Evolutionary conservation across 2,888 invertebrate genomes (phyloP).

Genomic region (Rotaria sp.): DNA sequence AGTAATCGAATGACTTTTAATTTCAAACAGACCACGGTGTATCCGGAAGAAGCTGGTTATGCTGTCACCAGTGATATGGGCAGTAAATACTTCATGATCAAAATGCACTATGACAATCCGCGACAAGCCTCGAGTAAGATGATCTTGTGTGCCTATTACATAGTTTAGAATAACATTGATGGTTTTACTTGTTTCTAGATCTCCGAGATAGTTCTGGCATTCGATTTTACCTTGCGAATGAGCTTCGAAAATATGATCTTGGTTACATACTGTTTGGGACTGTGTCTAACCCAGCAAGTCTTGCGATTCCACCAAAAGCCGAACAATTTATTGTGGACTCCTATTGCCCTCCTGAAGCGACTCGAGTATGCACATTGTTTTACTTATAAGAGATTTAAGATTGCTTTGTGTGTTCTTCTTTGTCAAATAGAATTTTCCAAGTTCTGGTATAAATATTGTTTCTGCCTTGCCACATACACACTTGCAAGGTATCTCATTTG

Average conservation of each 20-base stretch:
- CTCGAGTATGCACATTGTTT: not conserved
- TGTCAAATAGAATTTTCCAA: not conserved
- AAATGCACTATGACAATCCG: constrained; percentile 39
- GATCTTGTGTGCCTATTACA: too few relatives aligned
- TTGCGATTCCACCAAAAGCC: constrained; percentile 33
- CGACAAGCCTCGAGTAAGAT: not conserved
- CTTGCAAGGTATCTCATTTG: not conserved
- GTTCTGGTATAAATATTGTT: not conserved
- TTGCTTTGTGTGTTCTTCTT: not conserved
- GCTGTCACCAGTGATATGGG: constrained; percentile 26
- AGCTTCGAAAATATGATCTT: constrained; percentile 37
- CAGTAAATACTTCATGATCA: constrained; percentile 28
- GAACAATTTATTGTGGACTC: constrained; percentile 29
- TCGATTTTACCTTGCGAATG: constrained; percentile 24
- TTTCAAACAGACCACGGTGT: not conserved
- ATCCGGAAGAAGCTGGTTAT: constrained; percentile 26
- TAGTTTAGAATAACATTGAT: too few relatives aligned
- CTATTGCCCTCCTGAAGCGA: constrained; percentile 26
- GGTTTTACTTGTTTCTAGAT: not conserved
- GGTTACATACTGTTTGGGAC: constrained; percentile 22
- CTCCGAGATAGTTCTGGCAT: constrained; percentile 32
- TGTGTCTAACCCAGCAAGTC: not conserved
- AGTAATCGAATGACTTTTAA: not conserved
- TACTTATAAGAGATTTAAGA: not conserved
- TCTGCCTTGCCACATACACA: not conserved